Base-by-base conservation (phyloP, 2,888 invertebrate genomes). In the Apodemia duryi region DNA sequence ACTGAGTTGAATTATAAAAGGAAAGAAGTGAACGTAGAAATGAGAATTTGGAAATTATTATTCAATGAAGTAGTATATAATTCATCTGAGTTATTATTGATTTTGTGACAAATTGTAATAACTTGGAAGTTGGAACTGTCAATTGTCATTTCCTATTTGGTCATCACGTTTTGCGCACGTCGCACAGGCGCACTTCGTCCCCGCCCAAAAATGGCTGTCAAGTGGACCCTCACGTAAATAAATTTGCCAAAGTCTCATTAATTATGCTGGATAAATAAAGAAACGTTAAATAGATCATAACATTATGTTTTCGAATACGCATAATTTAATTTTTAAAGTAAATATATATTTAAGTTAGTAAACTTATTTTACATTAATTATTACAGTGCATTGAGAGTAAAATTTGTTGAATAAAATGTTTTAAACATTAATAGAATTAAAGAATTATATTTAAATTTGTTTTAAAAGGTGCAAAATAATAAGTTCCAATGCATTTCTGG, bases 401-500 rank as follows among this genome's bases (percentile, higher is more conserved):
- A 29, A 29, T 54, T 11, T 11, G 29, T 10, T 51, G 2, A 29
- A 54, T 29, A 54, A 54, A 54, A 54, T 57, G 32, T 57, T 57
- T 32, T 13, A 54, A 32, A 1, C 35, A 13, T 32, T 32, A 2
- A 10, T 32, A 10, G 32, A 57, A 32, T 29, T 11, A 35, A 13
- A 57, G 57, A 32, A 41, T 69, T 64, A 11, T 60, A 43, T 7
- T 43, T 62, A 52, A 64, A 29, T 61, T 29, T 62, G 65, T 64
- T 64, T 51, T 57, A 67, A 63, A 69, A 67, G 68, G 65, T 64
- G 68, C 67, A 71, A 63, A 52, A 61, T 63, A 69, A 72, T 69
- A 68, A 78, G 73, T 72, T 75, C 86, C 80, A 80, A 96, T 96
- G 96, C 96, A 96, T 95, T 96, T 96, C 93, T 96, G 96, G 96